Evolutionary conservation across 2,888 invertebrate genomes (phyloP), one percentile per base, ranked within the genome.

Genomic region (Chaetogeoica ovagalla): DNA sequence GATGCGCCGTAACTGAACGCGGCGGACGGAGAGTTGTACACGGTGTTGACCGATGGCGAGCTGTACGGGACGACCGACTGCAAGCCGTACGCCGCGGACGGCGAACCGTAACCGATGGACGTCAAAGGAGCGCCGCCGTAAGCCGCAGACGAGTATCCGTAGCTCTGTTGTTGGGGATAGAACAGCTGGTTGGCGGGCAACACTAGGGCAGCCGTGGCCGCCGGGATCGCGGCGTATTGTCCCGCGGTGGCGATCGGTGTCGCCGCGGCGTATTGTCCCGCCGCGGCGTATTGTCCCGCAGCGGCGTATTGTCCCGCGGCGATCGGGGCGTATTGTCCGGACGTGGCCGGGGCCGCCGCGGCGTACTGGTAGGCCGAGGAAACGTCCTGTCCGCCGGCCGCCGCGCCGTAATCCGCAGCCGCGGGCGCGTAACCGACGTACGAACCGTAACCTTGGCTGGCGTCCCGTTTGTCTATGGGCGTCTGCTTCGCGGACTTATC

Each of bases 121-220:
- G 62, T 9, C 30, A 43, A 23, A 39, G 71, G 48, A 0, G 59
- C 11, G 19, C 52, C 52, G 19, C 65, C 15, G 62, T 65, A 72
- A 57, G 57, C 57, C n/a, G 37, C 55, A 37, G 43, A 43, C 7
- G 66, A 23, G n/a, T 77, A 69, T n/a, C 60, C 77, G 39, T 77
- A 77, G 2, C 39, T 15, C 23, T 70, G 71, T 6, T 70, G 71
- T 6, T n/a, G 79, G 30, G 70, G 79, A 9, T 79, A 79, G 70
- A 79, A 79, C 23, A 79, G 43, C 43, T 70, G 71, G 19, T 63
- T 77, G 39, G 60, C 8, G 9, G 76, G 76, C 6, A 77, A 9
- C 23, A 77, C 70, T 17, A 77, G 9, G 37, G 77, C 69, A n/a
- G 69, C 30, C 7, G 68, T 23, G 8, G 57, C n/a, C 13, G 71